Evolutionary conservation across 2,888 invertebrate species (phyloP), one percentile per base, ranked within the genome.

Genomic region (Lasioglossum marginatum): DNA sequence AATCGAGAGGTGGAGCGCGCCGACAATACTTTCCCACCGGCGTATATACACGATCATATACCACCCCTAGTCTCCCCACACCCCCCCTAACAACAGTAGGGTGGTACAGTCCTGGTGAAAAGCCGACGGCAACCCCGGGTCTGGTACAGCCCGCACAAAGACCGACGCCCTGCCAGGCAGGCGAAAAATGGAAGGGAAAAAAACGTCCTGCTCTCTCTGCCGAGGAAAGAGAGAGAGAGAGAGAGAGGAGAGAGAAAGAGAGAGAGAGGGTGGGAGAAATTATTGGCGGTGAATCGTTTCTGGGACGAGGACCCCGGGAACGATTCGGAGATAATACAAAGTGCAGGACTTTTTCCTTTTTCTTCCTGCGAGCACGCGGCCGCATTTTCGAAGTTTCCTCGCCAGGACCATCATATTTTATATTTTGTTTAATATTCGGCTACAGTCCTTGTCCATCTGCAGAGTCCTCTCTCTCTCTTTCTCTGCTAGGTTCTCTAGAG

Each of bases 31-130:
- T 95, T 93, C 91, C 81, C 95, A 79, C 93, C 90, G 88, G 87
- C 90, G 93, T 95, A 95, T 95, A 95, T 95, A 95, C 94, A 94
- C 94, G 95, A 95, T 95, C 95, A 95, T 95, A 95, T 95, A 95
- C 95, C 95, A 95, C 95, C 95, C 95, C 95, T 95, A 94, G 94
- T 94, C 94, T 94, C 94, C 93, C 93, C 92, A 90, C 92, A 92
- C 92, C 93, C 92, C 66, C 93, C 94, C 93, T 93, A 94, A 95
- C 95, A 95, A 95, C 95, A 94, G 93, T 93, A 92, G 95, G 95
- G 95, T 95, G 94, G 95, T 95, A 95, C 95, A 95, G 95, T 95
- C 94, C 86, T 78, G 89, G 92, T 92, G 89, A 93, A 93, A 93
- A 94, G 93, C 92, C 88, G 90, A 66, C 89, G 89, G 86, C 91